Conservation (phyloP, 2,888 invertebrate genomes). For the Pseudococcus jackbeardsleyi region DNA sequence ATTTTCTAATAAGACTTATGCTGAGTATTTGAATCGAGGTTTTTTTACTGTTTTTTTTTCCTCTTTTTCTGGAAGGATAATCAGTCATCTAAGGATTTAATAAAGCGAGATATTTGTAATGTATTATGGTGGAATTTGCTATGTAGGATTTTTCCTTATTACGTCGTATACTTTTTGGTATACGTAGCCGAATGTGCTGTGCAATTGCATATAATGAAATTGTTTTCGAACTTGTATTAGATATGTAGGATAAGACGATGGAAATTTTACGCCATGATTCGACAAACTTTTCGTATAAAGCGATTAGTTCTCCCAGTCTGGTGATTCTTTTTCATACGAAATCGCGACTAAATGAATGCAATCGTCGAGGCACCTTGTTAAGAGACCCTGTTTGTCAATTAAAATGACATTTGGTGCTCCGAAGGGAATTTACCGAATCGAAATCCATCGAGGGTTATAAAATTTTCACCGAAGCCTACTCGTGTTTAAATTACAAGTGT, state of each 20-base stretch:
- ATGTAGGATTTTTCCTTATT: not conserved
- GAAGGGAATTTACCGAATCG: not conserved
- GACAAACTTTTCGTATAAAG: not conserved
- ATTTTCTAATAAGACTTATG: constrained; percentile 37
- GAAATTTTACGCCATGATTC: constrained; percentile 38
- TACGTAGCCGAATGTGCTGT: not conserved
- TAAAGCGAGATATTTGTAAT: not conserved
- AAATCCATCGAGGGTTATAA: not conserved
- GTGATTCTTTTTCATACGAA: not conserved
- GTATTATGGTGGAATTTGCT: not conserved
- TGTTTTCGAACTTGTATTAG: not conserved
- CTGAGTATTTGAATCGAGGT: not conserved
- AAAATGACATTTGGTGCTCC: not conserved
- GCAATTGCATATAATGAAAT: constrained; percentile 35
- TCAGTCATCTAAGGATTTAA: not conserved
- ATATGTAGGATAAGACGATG: not conserved
- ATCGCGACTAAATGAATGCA: not conserved
- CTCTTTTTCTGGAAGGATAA: not conserved
- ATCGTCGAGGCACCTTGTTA: constrained; percentile 1
- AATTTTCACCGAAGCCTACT: not conserved
- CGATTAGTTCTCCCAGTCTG: constrained; percentile 9
- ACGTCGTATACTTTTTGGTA: not conserved
- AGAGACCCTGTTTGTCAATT: not conserved
- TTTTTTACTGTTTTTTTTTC: not conserved
- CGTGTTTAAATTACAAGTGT: not conserved